Evolutionary conservation across 2,113 vertebrate genomes (phyloP).

Genomic region (Lonchura striata): DNA sequence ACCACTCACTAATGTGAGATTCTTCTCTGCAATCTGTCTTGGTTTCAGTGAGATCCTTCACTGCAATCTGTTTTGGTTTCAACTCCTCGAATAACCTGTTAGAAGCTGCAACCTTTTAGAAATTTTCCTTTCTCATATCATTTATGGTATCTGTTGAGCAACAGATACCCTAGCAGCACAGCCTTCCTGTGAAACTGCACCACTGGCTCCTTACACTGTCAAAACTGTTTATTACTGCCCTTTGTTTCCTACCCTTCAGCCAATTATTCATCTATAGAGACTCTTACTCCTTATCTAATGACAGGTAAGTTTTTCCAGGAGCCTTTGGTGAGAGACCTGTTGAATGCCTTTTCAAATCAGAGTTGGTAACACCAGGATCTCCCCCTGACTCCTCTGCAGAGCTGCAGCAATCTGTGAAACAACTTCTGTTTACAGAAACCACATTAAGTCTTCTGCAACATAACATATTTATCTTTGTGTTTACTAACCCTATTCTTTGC

Average conservation of each 20-base stretch:
- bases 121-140: not conserved
- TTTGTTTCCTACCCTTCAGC: constrained; percentile 36
- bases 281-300: not conserved
- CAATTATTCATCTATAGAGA: constrained; percentile 38
- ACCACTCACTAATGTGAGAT: not conserved
- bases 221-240: constrained; percentile 26
- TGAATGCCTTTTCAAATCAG: constrained; percentile 43
- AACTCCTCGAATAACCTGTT: not conserved
- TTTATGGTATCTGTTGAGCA: not conserved
- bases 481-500: not conserved
- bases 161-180: not conserved
- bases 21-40: not conserved
- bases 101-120: not conserved
- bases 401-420: not conserved
- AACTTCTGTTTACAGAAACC: constrained; percentile 18
- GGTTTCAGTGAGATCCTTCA: not conserved
- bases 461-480: not conserved
- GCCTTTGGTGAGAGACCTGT: not conserved
- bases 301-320: constrained; percentile 37
- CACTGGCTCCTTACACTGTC: constrained; percentile 8
- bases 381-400: constrained; percentile 1
- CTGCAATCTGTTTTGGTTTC: not conserved
- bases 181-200: not conserved
- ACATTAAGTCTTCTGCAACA: not conserved
- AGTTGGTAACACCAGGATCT: not conserved